Conservation (phyloP, 2,797 vertebrate species). For the Poecilia picta region DNA sequence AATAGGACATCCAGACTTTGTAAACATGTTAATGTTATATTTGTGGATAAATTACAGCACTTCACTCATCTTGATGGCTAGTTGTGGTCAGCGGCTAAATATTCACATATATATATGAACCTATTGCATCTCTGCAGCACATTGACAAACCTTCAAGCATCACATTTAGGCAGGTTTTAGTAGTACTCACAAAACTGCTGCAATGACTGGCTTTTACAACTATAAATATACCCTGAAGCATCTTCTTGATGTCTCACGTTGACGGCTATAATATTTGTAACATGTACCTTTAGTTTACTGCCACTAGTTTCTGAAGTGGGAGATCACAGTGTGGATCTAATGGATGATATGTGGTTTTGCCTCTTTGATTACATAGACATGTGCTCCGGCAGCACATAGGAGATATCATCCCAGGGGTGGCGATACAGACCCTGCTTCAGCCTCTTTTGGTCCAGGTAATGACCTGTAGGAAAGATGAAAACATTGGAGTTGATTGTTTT, state of each 20-base stretch:
- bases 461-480: constrained; percentile 78
- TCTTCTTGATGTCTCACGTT: constrained; percentile 31
- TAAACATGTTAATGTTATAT: constrained; percentile 34
- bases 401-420: constrained; percentile 98
- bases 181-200: constrained; percentile 41
- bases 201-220: constrained; percentile 41
- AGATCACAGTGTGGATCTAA: constrained; percentile 27
- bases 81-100: constrained; percentile 3
- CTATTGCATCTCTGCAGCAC: constrained; percentile 15
- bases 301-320: constrained; percentile 25
- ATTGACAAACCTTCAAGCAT: constrained; percentile 18
- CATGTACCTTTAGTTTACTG: constrained; percentile 34
- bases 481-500: background rate
- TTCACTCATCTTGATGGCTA: constrained; percentile 12
- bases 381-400: constrained; percentile 96
- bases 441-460: constrained; percentile 98
- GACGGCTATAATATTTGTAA: constrained; percentile 49
- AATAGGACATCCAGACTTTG: constrained; percentile 40
- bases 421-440: constrained; percentile 97
- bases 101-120: background rate
- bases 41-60: constrained; percentile 16
- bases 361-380: constrained; percentile 92
- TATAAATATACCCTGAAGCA: constrained; percentile 33
- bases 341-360: constrained; percentile 2
- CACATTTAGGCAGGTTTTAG: constrained; percentile 50